phyloP scores from a whole-genome alignment of 2,888 invertebrate genomes.

The Ariolimax columbianus region DNA sequence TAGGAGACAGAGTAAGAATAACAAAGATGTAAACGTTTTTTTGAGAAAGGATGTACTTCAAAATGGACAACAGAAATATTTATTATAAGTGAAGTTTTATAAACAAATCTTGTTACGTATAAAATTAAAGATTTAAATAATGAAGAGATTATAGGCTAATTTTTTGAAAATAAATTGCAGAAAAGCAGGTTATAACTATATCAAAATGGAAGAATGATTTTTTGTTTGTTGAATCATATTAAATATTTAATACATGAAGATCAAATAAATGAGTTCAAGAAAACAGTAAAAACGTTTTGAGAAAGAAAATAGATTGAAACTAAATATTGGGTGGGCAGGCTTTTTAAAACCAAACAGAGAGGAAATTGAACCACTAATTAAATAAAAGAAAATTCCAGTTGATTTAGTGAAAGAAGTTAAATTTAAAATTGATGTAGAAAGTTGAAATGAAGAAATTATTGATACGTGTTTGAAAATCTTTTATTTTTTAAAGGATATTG shows the following conservation, averaged over 20 bases:
- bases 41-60: not conserved
- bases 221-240: not conserved
- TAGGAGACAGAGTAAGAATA: not conserved
- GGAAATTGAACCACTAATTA: too few relatives aligned
- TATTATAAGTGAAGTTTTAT: not conserved
- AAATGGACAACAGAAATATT: not conserved
- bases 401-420: slow-evolving; percentile 6
- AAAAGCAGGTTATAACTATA: not conserved
- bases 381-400: not conserved
- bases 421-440: not conserved
- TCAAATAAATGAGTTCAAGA: slow-evolving; percentile 8
- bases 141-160: not conserved
- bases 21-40: not conserved
- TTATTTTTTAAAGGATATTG: not conserved
- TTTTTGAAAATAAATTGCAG: not conserved
- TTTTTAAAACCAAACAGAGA: too few relatives aligned
- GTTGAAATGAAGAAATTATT: not conserved
- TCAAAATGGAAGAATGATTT: not conserved
- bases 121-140: not conserved
- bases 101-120: not conserved
- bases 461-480: not conserved
- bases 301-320: not conserved
- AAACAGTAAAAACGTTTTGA: not conserved
- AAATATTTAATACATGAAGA: not conserved
- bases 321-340: too few relatives aligned